A percentile compares a stretch with the other conserved stretches of the same genome.
These are phyloP conservation scores for Larimichthys crocea DNA, from an alignment of 2,113 vertebrate species.

Conservation along the genomic window DNA sequence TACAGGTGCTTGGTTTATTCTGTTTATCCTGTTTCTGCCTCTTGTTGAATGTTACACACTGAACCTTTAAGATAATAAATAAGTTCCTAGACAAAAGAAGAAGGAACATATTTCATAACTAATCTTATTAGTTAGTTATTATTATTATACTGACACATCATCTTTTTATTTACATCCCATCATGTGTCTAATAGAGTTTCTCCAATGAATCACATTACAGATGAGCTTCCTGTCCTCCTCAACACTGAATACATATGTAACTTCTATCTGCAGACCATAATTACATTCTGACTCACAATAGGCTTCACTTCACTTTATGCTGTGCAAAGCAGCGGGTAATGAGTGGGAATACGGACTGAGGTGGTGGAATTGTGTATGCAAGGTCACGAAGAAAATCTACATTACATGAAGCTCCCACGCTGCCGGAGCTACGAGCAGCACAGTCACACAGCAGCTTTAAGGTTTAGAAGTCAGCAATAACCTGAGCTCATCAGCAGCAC, in stretches of 20 bases:
- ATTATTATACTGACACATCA: too few relatives aligned
- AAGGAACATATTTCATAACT: not conserved
- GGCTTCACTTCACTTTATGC: not conserved
- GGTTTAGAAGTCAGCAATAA: conserved; percentile 41
- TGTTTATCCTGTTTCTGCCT: too few relatives aligned
- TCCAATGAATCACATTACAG: not conserved
- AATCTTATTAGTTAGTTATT: not conserved
- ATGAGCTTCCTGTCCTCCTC: not conserved
- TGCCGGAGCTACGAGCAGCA: not conserved
- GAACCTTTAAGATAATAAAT: too few relatives aligned
- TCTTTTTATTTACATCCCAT: not conserved
- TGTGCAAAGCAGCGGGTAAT: conserved; percentile 15
- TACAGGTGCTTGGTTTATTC: too few relatives aligned
- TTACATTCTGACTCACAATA: conserved; percentile 33
- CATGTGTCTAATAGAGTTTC: conserved; percentile 2
- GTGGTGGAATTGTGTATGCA: not conserved
- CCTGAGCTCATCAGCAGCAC: conserved; percentile 97
- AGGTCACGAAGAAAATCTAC: conserved; percentile 1
- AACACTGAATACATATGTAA: conserved; percentile 21
- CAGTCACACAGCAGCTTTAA: not conserved
- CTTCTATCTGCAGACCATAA: conserved; percentile 35
- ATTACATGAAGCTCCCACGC: conserved; percentile 16
- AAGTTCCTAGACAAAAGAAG: not conserved
- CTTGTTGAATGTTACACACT: too few relatives aligned
- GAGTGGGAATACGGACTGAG: not conserved